Conservation (phyloP, 1,140 invertebrate genomes). For the Orchestia grillus region DNA sequence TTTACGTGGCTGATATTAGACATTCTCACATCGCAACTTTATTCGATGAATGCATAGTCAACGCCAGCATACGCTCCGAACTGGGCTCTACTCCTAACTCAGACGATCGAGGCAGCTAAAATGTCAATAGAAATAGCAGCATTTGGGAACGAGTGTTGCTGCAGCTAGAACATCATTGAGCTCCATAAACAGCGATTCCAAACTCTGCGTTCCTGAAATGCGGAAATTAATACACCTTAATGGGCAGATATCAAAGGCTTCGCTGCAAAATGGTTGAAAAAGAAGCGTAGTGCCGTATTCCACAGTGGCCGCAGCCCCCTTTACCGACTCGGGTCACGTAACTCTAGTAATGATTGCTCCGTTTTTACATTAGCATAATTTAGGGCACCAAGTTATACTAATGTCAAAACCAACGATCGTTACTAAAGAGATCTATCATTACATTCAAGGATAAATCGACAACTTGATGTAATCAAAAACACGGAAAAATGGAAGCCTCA, state of each 20-base stretch:
- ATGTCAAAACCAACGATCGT: neutral
- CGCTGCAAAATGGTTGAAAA: neutral
- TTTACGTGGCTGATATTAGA: neutral
- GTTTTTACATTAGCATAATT: neutral
- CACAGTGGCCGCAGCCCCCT: no score
- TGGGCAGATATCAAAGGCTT: neutral
- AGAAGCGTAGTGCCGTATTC: neutral
- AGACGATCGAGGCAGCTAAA: neutral
- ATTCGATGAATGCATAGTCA: neutral
- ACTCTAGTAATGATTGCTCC: neutral
- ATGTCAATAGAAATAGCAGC: neutral
- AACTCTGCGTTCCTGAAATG: neutral
- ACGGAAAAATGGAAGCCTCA: neutral
- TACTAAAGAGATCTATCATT: no score
- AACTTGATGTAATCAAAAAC: no score
- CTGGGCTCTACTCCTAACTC: neutral
- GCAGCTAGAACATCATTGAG: neutral
- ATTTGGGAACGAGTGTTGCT: neutral
- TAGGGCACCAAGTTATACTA: no score
- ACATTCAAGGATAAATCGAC: no score
- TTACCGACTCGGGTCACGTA: neutral
- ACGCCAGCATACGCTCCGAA: neutral
- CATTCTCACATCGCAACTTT: neutral
- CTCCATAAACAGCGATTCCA: neutral
- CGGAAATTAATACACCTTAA: neutral